Percentiles rank a stretch among this genome's conserved stretches.
phyloP scores from a whole-genome alignment of 2,113 vertebrate genomes.

The Triplophysa tibetana region DNA sequence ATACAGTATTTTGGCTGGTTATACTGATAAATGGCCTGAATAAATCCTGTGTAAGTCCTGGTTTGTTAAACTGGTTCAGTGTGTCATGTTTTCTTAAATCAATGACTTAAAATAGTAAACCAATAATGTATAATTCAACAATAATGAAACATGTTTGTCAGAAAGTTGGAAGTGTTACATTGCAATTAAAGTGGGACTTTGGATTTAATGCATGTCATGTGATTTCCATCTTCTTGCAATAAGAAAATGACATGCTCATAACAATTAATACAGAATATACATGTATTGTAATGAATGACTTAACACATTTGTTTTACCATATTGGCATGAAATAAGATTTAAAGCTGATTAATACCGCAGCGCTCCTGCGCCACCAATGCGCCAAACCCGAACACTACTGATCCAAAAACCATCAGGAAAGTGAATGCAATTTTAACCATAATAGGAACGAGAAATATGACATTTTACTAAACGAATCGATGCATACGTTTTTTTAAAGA shows the following conservation, averaged over 20 bases:
- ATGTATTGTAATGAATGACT: not conserved
- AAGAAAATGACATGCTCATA: not conserved
- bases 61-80: conserved; percentile 19
- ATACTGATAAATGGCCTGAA: not conserved
- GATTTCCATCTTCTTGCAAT: too few relatives aligned
- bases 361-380: conserved; percentile 49
- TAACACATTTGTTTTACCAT: not conserved
- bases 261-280: not conserved
- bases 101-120: too few relatives aligned
- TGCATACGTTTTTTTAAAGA: too few relatives aligned
- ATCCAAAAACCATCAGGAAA: not conserved
- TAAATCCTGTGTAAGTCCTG: not conserved
- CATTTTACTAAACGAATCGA: too few relatives aligned
- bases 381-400: conserved; percentile 10
- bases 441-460: too few relatives aligned
- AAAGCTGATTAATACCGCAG: conserved; percentile 12
- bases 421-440: not conserved
- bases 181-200: too few relatives aligned
- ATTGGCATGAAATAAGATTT: not conserved
- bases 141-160: too few relatives aligned
- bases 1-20: not conserved
- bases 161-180: not conserved
- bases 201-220: not conserved
- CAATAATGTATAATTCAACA: too few relatives aligned
- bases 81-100: conserved; percentile 14